Base-by-base conservation (phyloP, 2,888 invertebrate genomes). In the Capitulum mitella region DNA sequence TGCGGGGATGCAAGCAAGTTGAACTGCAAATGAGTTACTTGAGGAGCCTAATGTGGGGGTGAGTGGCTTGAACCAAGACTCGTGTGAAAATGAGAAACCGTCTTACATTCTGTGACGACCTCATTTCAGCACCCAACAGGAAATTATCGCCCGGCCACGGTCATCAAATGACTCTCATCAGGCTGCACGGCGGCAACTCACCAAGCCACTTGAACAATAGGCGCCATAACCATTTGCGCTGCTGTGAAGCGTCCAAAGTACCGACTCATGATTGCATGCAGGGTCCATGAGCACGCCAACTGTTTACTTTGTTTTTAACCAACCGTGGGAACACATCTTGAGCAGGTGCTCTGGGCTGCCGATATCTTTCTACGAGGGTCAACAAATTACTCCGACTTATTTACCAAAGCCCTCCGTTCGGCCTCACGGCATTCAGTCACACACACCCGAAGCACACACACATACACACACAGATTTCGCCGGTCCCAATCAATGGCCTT, bases 371-470 rank as follows among this genome's bases (percentile, higher is more conserved):
- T 14, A 37, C 37, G 16, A 14, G 26, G 37, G 70, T 70, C 37
- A 29, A 37, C 70, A 70, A 64, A 70, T 70, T 70, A 37, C 70
- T 0, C 19, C 10, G 70, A 32, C 70, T 32, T 37, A 70, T 70
- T 70, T 70, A 32, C 70, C 12, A 32, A 70, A 32, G 34, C 70
- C 70, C 70, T 37, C 12, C 37, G 22, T 8, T 8, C 32, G 16
- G 12, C 14, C 16, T 54, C 54, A 26, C 14, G 32, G 29, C 32
- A n/a, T 61, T 61, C n/a, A n/a, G 10, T 16, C 61, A 16, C 61
- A 32, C 70, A 70, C 37, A n/a, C n/a, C n/a, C n/a, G n/a, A n/a
- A n/a, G n/a, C n/a, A 32, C 70, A 37, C 34, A 70, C 70, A 70
- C 70, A 70, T 37, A 70, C 22, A 37, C 70, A 37, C 37, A 37